Percentiles rank a stretch among this genome's conserved stretches.
Evolutionary conservation across 2,888 invertebrate species (phyloP).

Genomic region (Drosophila flavopinicola): DNA sequence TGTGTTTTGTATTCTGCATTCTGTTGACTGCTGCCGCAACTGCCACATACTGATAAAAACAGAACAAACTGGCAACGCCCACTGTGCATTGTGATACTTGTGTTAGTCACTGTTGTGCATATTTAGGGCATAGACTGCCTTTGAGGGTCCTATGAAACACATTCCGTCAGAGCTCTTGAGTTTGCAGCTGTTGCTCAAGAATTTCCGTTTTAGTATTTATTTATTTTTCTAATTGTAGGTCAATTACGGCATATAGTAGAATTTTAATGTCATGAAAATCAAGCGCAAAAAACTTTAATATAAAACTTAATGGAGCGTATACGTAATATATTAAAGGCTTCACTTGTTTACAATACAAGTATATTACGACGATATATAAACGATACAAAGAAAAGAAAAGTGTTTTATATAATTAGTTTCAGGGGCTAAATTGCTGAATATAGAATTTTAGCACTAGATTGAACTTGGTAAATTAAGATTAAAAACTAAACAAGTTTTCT

Average conservation of each 20-base stretch:
- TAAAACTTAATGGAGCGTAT: conserved; percentile 2
- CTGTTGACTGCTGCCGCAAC: conserved; percentile 38
- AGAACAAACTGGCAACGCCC: conserved; percentile 18
- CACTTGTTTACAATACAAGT: no score
- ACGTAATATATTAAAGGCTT: neutral
- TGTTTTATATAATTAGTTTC: no score
- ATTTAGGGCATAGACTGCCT: conserved; percentile 8
- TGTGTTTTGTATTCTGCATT: conserved; percentile 27
- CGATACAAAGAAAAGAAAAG: no score
- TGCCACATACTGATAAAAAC: conserved; percentile 47
- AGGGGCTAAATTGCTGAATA: neutral
- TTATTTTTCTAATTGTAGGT: conserved; percentile 12
- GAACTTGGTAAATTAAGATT: no score
- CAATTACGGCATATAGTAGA: conserved; percentile 14
- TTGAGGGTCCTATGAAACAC: conserved; percentile 12
- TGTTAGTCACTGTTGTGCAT: neutral
- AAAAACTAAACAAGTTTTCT: no score
- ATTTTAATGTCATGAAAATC: conserved; percentile 2
- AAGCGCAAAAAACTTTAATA: neutral
- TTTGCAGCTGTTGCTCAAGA: conserved; percentile 29
- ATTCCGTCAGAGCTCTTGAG: neutral
- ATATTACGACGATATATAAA: no score
- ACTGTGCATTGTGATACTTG: neutral
- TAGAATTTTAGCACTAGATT: no score
- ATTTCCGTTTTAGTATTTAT: conserved; percentile 17